Evolutionary conservation across 2,888 invertebrate genomes (phyloP).

Genomic region (Leptopterna dolabrata): DNA sequence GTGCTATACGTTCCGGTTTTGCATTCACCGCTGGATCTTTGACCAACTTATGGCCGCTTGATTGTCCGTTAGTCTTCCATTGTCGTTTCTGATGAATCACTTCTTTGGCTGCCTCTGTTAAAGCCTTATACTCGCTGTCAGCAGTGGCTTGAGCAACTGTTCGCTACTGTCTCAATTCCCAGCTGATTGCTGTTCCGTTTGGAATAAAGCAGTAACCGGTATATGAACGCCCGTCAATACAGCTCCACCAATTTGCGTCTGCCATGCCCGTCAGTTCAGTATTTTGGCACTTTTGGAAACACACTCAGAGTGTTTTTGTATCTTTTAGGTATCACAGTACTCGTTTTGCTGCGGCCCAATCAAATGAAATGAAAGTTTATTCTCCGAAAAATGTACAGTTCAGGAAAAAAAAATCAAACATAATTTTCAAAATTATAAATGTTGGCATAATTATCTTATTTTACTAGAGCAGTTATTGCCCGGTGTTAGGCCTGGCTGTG

Average conservation of each 20-base stretch:
- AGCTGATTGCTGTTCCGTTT: slow-evolving; percentile 50
- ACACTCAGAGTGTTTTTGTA: slow-evolving; percentile 35
- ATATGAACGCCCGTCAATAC: slow-evolving; percentile 56
- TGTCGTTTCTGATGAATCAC: not conserved
- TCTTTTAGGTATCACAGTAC: slow-evolving; percentile 58
- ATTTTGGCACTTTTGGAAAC: not conserved
- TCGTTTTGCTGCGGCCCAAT: slow-evolving; percentile 58
- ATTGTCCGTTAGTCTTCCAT: not conserved
- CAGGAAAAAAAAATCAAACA: too few relatives aligned
- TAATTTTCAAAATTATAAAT: too few relatives aligned
- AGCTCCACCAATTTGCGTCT: slow-evolving; percentile 7
- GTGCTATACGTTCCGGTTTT: not conserved
- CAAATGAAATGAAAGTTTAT: too few relatives aligned
- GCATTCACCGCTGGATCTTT: not conserved
- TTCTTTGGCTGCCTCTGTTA: slow-evolving; percentile 33
- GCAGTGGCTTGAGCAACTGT: slow-evolving; percentile 45
- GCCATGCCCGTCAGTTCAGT: not conserved
- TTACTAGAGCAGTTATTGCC: too few relatives aligned
- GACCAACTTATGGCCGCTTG: not conserved
- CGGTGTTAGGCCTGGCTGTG: too few relatives aligned
- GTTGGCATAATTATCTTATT: too few relatives aligned
- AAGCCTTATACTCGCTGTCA: slow-evolving; percentile 40
- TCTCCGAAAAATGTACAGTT: too few relatives aligned
- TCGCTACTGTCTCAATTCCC: slow-evolving; percentile 54
- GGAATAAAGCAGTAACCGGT: slow-evolving; percentile 56